Evolutionary conservation across 2,888 invertebrate species (phyloP), one percentile per base, ranked within the genome.

Genomic region (Aproaerema taeniolella): DNA sequence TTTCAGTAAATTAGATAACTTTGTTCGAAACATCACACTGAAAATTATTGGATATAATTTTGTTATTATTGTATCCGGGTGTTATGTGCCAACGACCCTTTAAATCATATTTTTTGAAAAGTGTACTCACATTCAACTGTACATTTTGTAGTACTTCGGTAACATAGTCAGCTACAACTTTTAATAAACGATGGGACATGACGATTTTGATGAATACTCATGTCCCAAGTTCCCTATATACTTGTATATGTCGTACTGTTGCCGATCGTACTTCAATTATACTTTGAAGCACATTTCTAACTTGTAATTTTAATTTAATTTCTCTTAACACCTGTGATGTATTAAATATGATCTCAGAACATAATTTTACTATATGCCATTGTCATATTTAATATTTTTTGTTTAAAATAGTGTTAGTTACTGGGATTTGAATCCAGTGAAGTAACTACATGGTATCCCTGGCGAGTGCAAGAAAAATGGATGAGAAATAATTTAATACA

Each of bases 331-430:
- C 88, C 89, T 89, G 89, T 89, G 89, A 89, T 89, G 89, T 89
- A 89, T 89, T 89, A 89, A 88, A 87, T 87, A 88, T 89, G 89
- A 89, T 89, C 89, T 89, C 89, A 88, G 78, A 80, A 83, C 77
- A 85, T 87, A 77, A 86, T 86, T 80, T 75, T 72, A 78, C 77
- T 82, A 72, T 80, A 79, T 77, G 67, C 77, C 76, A 76, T 76
- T 72, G 71, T 81, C 85, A 80, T 83, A 76, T 81, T 77, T 79
- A 80, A 80, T 80, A 65, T 67, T 67, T 62, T n/a, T n/a, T 67
- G 55, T 63, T 63, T 67, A 67, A 68, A 77, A 72, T 77, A 77
- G 66, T 63, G 56, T 70, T 70, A 69, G 70, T 71, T 63, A 61
- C 68, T 50, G 24, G 14, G 31, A n/a, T 13, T 34, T 6, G 2